These are phyloP conservation scores for Myotis davidii DNA, from an alignment of 2,113 vertebrate genomes.

Conservation along the genomic window DNA sequence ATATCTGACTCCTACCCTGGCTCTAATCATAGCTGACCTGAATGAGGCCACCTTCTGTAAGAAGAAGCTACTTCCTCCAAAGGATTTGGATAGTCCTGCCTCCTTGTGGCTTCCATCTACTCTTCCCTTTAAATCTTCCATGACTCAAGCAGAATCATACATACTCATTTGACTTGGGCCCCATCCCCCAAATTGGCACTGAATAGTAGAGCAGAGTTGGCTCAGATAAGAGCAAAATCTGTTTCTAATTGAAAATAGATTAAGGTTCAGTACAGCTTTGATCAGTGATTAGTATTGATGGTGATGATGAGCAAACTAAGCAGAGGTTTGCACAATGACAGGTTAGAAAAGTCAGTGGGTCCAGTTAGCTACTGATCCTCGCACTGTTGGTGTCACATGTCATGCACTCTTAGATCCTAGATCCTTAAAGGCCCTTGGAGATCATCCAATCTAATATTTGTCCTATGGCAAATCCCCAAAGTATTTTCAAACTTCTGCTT, in stretches of 20 bases:
- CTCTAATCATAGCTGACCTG: background rate
- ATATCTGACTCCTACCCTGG: background rate
- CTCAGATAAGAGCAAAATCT: slow-evolving; percentile 41
- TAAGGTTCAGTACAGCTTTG: background rate
- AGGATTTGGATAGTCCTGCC: background rate
- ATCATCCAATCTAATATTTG: background rate
- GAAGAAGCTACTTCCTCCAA: background rate
- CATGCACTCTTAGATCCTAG: background rate
- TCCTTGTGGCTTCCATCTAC: background rate
- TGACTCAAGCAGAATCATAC: background rate
- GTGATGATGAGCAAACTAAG: background rate
- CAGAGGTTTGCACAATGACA: background rate
- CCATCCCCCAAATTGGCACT: slow-evolving; percentile 2
- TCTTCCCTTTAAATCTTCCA: background rate
- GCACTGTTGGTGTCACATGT: background rate
- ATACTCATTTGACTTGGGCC: background rate
- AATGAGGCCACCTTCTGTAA: background rate
- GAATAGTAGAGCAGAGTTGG: slow-evolving; percentile 26
- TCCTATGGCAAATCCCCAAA: background rate
- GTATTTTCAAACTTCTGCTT: slow-evolving; percentile 49
- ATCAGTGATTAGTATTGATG: slow-evolving; percentile 22
- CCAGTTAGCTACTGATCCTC: background rate
- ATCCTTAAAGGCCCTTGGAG: background rate
- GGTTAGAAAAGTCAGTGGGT: slow-evolving; percentile 47
- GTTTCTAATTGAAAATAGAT: slow-evolving; percentile 27